phyloP scores from a whole-genome alignment of 2,888 invertebrate genomes.

The Catocala sponsa region DNA sequence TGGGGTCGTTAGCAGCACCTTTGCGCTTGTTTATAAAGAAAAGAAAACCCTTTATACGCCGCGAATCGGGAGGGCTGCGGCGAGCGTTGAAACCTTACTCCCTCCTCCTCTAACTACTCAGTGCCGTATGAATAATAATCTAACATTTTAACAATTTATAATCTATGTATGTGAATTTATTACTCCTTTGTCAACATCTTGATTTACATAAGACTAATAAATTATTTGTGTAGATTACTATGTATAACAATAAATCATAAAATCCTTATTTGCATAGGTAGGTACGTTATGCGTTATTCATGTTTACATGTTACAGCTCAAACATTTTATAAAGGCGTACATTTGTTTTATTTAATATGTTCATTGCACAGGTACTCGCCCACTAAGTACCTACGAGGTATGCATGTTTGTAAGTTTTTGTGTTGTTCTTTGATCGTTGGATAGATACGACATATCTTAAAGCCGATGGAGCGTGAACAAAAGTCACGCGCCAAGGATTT shows the following conservation, averaged over 20 bases:
- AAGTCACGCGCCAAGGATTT: conserved; percentile 84
- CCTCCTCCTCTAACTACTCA: conserved; percentile 41
- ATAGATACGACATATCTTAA: conserved; percentile 77
- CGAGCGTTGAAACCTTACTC: conserved; percentile 66
- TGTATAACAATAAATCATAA: conserved; percentile 31
- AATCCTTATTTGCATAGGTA: conserved; percentile 28
- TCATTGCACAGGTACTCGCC: conserved; percentile 20
- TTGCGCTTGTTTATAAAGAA: conserved; percentile 86
- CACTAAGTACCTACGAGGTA: conserved; percentile 61
- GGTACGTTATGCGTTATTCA: conserved; percentile 19
- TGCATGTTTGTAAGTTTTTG: conserved; percentile 65
- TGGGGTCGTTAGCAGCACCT: conserved; percentile 87
- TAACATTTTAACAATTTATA: conserved; percentile 27
- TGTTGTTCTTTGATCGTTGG: conserved; percentile 71
- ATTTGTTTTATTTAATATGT: neutral
- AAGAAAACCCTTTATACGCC: conserved; percentile 81
- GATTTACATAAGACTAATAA: conserved; percentile 26
- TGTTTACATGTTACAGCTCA: neutral
- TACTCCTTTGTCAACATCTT: conserved; percentile 5
- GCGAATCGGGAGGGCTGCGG: conserved; percentile 49
- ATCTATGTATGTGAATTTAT: conserved; percentile 29
- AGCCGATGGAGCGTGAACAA: conserved; percentile 79
- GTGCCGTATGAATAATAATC: conserved; percentile 64
- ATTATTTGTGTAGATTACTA: conserved; percentile 17
- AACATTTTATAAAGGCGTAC: neutral